These are phyloP conservation scores for Calosoma granatense DNA, from an alignment of 1,140 invertebrate species.

Conservation along the genomic window DNA sequence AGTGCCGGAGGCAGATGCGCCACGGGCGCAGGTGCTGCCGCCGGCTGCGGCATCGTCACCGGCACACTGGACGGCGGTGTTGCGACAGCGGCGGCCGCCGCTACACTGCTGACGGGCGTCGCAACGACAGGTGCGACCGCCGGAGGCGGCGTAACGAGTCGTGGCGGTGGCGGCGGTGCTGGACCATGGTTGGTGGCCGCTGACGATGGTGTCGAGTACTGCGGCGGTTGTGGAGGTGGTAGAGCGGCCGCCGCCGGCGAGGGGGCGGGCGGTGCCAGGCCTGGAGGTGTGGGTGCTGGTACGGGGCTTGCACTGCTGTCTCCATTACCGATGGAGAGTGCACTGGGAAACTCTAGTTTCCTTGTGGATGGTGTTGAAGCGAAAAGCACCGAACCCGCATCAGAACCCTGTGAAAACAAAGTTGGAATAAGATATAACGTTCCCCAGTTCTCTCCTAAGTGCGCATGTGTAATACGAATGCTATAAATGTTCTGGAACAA, in stretches of 20 bases:
- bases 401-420: constrained; percentile 49
- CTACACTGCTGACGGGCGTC: background rate
- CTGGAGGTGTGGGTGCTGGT: constrained; percentile 35
- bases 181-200: constrained; percentile 15
- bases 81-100: background rate
- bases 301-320: constrained; percentile 29
- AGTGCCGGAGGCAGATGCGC: constrained; percentile 27
- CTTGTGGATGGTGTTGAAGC: constrained; percentile 48
- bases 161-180: constrained; percentile 15
- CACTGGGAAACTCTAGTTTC: constrained; percentile 45
- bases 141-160: background rate
- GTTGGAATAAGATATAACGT: too few relatives aligned
- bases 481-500: too few relatives aligned
- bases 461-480: too few relatives aligned
- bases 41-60: constrained; percentile 28
- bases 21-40: constrained; percentile 26
- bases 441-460: too few relatives aligned
- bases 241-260: constrained; percentile 37
- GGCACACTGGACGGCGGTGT: constrained; percentile 21
- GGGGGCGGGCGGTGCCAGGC: constrained; percentile 34
- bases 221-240: constrained; percentile 38
- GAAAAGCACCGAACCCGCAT: constrained; percentile 66
- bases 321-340: constrained; percentile 30
- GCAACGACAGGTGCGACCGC: background rate
- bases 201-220: constrained; percentile 34